phyloP scores from a whole-genome alignment of 2,888 invertebrate genomes.

The Cataglyphis albicans region DNA sequence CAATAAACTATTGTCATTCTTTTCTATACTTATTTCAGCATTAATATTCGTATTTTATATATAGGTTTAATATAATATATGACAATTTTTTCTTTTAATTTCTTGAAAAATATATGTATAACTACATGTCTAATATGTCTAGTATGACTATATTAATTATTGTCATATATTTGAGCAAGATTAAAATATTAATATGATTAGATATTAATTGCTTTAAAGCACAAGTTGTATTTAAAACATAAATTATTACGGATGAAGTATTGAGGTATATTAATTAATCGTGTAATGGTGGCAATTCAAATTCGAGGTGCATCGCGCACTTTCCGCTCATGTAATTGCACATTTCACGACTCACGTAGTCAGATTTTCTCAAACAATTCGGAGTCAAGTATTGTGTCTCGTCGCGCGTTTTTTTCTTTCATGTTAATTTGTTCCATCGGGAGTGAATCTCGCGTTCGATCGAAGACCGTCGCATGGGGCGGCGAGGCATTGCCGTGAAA shows the following conservation, averaged over 20 bases:
- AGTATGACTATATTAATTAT: neutral
- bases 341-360: conserved; percentile 2
- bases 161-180: neutral
- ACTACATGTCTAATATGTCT: no score
- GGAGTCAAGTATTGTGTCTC: neutral
- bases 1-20: no score
- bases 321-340: no score
- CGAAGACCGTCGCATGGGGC: neutral
- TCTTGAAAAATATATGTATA: no score
- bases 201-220: neutral
- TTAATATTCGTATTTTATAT: neutral
- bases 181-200: neutral
- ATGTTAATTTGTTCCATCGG: no score
- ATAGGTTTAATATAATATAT: neutral
- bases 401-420: neutral
- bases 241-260: neutral
- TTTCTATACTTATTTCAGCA: no score
- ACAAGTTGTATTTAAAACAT: neutral
- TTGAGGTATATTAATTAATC: neutral
- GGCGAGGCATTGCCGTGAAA: neutral
- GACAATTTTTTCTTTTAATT: no score
- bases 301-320: neutral
- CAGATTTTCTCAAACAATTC: neutral
- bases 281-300: neutral
- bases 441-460: neutral